phyloP scores from a whole-genome alignment of 2,888 invertebrate species.

The Ptychoptera contaminata region DNA sequence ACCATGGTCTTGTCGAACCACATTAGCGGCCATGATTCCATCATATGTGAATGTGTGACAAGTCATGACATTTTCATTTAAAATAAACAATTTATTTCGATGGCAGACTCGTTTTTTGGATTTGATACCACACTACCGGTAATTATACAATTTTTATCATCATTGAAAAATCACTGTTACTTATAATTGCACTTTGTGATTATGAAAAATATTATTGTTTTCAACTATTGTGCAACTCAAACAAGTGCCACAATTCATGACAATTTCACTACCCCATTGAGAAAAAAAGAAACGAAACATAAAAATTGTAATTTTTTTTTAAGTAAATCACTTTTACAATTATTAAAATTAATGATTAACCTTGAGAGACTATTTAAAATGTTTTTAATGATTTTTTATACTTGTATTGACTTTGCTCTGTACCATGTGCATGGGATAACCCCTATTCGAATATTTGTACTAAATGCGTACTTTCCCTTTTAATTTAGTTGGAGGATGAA shows the following conservation, averaged over 20 bases:
- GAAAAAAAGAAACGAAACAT: too few species aligned
- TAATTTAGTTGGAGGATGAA: constrained; percentile 22
- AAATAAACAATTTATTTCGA: constrained; percentile 43
- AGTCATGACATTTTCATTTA: constrained; percentile 49
- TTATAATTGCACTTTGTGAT: too few species aligned
- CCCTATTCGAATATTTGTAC: too few species aligned
- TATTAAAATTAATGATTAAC: background rate
- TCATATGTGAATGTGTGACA: constrained; percentile 35
- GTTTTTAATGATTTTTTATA: background rate
- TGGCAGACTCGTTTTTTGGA: constrained; percentile 82
- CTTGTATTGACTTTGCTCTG: too few species aligned
- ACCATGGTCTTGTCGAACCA: too few species aligned
- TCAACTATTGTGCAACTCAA: too few species aligned
- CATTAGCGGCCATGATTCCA: constrained; percentile 12
- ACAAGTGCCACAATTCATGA: too few species aligned
- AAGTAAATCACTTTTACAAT: background rate
- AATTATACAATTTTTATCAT: constrained; percentile 28
- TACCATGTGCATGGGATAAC: too few species aligned
- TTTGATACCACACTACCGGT: constrained; percentile 65
- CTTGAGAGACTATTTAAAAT: background rate
- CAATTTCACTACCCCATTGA: too few species aligned
- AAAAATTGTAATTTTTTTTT: background rate
- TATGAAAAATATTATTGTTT: too few species aligned
- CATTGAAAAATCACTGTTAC: too few species aligned
- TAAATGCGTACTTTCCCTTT: background rate